These are phyloP conservation scores for Chrysaora quinquecirrha DNA, from an alignment of 30 jellyfish, hydroid and myxozoan species.

Conservation along the genomic window DNA sequence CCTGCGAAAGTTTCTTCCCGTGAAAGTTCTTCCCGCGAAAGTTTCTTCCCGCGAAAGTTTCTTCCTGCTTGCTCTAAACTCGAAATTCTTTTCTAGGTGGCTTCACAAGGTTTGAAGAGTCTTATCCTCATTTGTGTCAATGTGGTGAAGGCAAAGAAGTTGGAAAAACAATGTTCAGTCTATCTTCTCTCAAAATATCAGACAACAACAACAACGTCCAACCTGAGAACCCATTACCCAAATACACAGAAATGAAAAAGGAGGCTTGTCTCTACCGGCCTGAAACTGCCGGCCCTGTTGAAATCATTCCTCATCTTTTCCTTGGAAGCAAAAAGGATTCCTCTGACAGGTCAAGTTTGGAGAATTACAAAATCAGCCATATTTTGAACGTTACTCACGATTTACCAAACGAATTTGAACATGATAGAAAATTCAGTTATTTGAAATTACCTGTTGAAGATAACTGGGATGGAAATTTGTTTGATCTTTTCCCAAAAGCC, in stretches of 20 bases:
- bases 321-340: constrained; percentile 90
- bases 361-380: constrained; percentile 61
- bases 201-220: constrained; percentile 52
- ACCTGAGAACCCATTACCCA: constrained; percentile 26
- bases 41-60: too few species aligned
- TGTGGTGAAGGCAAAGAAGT: constrained; percentile 94
- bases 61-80: too few species aligned
- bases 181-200: constrained; percentile 66
- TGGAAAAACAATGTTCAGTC: constrained; percentile 68
- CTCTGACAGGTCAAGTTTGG: constrained; percentile 52
- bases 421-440: constrained; percentile 45
- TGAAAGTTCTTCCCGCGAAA: too few species aligned
- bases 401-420: constrained; percentile 86
- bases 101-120: constrained; percentile 75
- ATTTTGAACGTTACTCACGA: constrained; percentile 92
- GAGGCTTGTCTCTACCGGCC: constrained; percentile 88
- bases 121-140: constrained; percentile 86
- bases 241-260: constrained; percentile 60
- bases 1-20: too few species aligned
- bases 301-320: constrained; percentile 77
- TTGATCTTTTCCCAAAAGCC: constrained; percentile 83
- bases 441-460: constrained; percentile 91
- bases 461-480: constrained; percentile 89
- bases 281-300: constrained; percentile 89
- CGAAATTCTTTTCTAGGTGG: constrained; percentile 83